phyloP scores from a whole-genome alignment of 30 jellyfish, hydroid and myxozoan genomes.

The Pseudorhiza aurosa region DNA sequence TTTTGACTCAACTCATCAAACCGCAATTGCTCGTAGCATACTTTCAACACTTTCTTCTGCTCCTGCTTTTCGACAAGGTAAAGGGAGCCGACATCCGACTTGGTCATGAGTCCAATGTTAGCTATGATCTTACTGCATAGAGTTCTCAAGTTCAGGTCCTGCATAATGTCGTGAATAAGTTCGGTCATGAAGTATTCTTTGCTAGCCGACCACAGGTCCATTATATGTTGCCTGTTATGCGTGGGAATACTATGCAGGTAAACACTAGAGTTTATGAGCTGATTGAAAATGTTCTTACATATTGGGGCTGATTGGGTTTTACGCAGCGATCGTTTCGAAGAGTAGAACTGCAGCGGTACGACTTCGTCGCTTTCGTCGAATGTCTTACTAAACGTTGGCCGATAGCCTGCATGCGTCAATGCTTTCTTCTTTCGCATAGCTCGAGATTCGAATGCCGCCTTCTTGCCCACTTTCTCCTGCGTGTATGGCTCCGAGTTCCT shows the following conservation, averaged over 20 bases:
- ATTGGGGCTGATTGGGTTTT: slow-evolving; percentile 84
- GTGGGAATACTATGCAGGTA: slow-evolving; percentile 57
- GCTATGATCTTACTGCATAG: slow-evolving; percentile 59
- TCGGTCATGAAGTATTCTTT: slow-evolving; percentile 71
- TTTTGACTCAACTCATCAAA: not conserved
- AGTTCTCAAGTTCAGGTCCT: slow-evolving; percentile 72
- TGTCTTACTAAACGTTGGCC: not conserved
- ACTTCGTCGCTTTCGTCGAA: slow-evolving; percentile 17
- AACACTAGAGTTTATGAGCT: slow-evolving; percentile 75
- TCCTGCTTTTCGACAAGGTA: slow-evolving; percentile 46
- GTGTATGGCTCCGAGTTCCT: slow-evolving; percentile 52
- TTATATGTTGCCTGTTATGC: slow-evolving; percentile 28
- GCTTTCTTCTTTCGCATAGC: slow-evolving; percentile 62
- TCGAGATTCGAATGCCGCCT: slow-evolving; percentile 54
- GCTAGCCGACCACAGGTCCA: slow-evolving; percentile 41
- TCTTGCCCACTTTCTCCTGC: slow-evolving; percentile 14
- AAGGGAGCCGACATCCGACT: slow-evolving; percentile 65
- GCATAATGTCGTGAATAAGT: slow-evolving; percentile 67
- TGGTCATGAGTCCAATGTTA: slow-evolving; percentile 71
- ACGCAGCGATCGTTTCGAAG: slow-evolving; percentile 50
- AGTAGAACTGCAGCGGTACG: not conserved
- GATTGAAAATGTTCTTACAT: slow-evolving; percentile 54
- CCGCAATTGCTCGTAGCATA: slow-evolving; percentile 30
- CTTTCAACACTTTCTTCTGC: slow-evolving; percentile 29
- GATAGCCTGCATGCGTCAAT: slow-evolving; percentile 5